Base-by-base conservation (phyloP, 1,140 invertebrate species). In the Tyrophagus putrescentiae region DNA sequence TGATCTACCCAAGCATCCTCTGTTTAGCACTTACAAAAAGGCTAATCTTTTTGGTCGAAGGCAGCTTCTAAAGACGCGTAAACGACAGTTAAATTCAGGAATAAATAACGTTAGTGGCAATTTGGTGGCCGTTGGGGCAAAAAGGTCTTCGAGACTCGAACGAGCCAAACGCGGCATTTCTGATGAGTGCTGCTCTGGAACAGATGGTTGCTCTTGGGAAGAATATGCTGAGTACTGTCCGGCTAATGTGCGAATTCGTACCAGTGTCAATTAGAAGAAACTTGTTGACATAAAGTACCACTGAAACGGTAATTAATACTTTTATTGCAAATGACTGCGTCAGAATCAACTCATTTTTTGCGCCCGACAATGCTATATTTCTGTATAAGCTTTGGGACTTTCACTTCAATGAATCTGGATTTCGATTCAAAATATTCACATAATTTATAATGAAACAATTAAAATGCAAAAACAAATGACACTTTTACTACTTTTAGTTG, bases 161-260 rank as follows among this genome's bases (percentile, higher is more conserved):
- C 45, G 60, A 1, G 27, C 29, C 4, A 66, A 67, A 53, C 44
- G 67, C 21, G 67, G 67, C 4, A 80, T 80, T 18, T 79, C 77
- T 5, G 72, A 76, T 48, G 78, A 80, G 65, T 80, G 78, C 65
- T 80, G 78, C 68, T 56, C 63, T 31, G 76, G 73, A 11, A 32
- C 39, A 57, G 65, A 69, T 16, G 78, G 78, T 11, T 80, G 78
- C 61, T 80, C 78, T 29, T 80, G 78, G 78, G 78, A 80, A 67
- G 78, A 80, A 64, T 80, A 80, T 62, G 78, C 78, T 32, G 78
- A 80, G 67, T 80, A 80, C 65, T 80, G 78, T 68, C 78, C 78
- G 5, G 74, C 75, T 21, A 77, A 79, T 63, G 76, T 76, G 60
- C 69, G 78, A 44, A 28, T 67, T 3, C 16, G 70, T 60, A 44